These are phyloP conservation scores for Muricea muricata DNA, from an alignment of 92 coral and sea anemone species.

Conservation along the genomic window DNA sequence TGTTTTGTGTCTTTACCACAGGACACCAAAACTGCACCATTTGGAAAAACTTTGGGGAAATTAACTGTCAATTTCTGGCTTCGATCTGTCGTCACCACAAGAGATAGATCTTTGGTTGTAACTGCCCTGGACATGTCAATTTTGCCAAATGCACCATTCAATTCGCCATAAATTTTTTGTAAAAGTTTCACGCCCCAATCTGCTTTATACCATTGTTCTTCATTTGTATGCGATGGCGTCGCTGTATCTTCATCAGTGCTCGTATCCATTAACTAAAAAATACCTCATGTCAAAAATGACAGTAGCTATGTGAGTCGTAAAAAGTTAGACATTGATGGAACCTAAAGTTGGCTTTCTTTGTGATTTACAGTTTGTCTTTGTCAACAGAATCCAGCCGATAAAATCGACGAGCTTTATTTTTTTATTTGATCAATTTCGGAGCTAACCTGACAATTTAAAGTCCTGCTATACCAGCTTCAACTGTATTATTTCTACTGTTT, in stretches of 20 bases:
- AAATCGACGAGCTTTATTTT: too few species aligned
- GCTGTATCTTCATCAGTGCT: background rate
- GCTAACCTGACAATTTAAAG: too few species aligned
- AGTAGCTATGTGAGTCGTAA: too few species aligned
- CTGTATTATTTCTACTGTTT: too few species aligned
- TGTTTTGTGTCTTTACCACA: background rate
- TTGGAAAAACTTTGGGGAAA: background rate
- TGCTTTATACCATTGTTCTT: background rate
- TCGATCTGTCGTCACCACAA: background rate
- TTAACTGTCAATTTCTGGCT: background rate
- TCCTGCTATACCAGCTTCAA: too few species aligned
- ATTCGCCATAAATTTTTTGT: background rate
- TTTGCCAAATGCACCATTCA: background rate
- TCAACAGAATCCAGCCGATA: too few species aligned
- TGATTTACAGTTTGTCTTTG: too few species aligned
- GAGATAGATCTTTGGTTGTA: background rate
- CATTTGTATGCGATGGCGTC: too few species aligned
- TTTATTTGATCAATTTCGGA: too few species aligned
- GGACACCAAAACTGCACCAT: background rate
- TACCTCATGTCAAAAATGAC: too few species aligned
- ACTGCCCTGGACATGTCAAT: background rate
- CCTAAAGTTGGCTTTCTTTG: too few species aligned
- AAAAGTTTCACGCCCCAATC: background rate
- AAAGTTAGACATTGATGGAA: too few species aligned
- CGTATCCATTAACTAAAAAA: background rate